These are phyloP conservation scores for Craterocephalus amniculus DNA, from an alignment of 2,797 vertebrate species.

Conservation along the genomic window DNA sequence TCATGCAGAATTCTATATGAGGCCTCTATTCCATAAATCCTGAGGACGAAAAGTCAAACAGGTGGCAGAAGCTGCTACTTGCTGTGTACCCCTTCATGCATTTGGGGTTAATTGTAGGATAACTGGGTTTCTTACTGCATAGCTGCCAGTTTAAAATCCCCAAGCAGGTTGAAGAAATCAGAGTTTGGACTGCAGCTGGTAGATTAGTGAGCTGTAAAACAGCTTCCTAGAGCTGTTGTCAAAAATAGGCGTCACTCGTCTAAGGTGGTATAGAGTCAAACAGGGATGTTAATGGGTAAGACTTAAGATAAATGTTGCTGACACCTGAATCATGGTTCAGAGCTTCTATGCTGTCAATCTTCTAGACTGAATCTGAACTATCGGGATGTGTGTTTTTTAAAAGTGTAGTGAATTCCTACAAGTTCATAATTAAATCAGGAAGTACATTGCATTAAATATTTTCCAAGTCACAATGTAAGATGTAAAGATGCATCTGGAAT, in stretches of 20 bases:
- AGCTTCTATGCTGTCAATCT: too few species aligned
- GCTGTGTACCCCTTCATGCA: background rate
- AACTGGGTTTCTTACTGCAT: slow-evolving; percentile 10
- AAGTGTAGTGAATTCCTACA: too few species aligned
- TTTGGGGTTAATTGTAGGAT: slow-evolving; percentile 31
- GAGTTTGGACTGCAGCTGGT: slow-evolving; percentile 3
- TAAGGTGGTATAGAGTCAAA: too few species aligned
- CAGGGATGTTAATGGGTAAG: too few species aligned
- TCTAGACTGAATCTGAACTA: too few species aligned
- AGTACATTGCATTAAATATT: too few species aligned
- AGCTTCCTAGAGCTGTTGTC: slow-evolving; percentile 9
- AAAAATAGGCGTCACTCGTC: background rate
- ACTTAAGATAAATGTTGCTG: too few species aligned
- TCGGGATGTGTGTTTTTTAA: too few species aligned
- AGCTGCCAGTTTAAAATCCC: slow-evolving; percentile 31
- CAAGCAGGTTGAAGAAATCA: background rate
- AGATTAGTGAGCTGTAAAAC: background rate
- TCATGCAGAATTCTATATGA: background rate
- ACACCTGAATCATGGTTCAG: too few species aligned
- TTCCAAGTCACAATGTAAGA: too few species aligned
- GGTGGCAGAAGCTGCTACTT: slow-evolving; percentile 37
- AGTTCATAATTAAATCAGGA: too few species aligned
- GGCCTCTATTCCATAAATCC: background rate
- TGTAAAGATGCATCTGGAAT: too few species aligned
- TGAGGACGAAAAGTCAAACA: background rate